These are phyloP conservation scores for Adineta ricciae DNA, from an alignment of 2,888 invertebrate genomes.

Conservation along the genomic window DNA sequence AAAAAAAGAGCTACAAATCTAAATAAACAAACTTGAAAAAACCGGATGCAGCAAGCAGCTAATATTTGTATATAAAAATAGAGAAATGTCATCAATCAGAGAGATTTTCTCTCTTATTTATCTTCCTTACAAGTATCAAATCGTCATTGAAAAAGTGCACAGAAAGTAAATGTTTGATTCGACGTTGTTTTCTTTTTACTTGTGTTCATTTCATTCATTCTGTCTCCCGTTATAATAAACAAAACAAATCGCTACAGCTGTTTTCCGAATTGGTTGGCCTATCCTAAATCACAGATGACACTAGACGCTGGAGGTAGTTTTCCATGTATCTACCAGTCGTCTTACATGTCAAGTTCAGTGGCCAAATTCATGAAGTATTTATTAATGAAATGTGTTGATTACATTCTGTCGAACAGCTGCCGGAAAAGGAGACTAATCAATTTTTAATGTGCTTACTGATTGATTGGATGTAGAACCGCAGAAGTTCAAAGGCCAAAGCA, in stretches of 20 bases:
- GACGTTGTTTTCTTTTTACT: not conserved
- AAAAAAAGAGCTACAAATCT: not conserved
- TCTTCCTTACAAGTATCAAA: not conserved
- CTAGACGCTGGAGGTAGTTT: not conserved
- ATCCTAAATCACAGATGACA: not conserved
- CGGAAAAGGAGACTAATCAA: too few species aligned
- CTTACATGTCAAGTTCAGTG: too few species aligned
- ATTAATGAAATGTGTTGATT: too few species aligned
- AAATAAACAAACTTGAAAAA: conserved; percentile 9
- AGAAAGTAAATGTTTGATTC: not conserved
- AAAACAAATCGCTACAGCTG: not conserved
- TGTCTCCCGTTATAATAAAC: not conserved
- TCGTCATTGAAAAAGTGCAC: not conserved
- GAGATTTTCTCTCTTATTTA: not conserved
- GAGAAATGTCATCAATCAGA: not conserved
- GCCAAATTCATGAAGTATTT: too few species aligned
- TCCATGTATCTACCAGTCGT: not conserved
- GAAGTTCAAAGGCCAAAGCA: too few species aligned
- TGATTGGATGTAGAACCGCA: too few species aligned
- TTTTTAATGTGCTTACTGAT: too few species aligned
- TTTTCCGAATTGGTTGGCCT: not conserved
- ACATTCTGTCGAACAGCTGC: too few species aligned
- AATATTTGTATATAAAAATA: not conserved
- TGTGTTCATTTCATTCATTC: not conserved
- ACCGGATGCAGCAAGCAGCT: too few species aligned